A percentile compares a stretch with the other conserved stretches of the same genome.
These are phyloP conservation scores for Drosophila pectinifera DNA, from an alignment of 1,140 invertebrate species.

Conservation along the genomic window DNA sequence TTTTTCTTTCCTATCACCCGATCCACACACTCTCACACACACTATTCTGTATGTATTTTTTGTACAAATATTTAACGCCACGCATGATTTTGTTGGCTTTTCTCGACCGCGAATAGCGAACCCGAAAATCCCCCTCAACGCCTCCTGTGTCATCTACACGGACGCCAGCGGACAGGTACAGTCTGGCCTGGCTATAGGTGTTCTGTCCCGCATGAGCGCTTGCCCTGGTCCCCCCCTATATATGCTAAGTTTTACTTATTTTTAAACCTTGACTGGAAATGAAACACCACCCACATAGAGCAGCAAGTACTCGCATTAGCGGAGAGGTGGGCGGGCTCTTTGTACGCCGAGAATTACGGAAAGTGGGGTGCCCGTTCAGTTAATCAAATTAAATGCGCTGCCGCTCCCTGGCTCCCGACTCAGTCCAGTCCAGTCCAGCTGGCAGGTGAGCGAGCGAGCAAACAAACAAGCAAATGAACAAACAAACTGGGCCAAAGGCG, in stretches of 20 bases:
- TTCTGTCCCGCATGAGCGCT: constrained; percentile 33
- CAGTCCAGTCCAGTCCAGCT: neutral
- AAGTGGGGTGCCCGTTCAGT: constrained; percentile 49
- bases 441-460: constrained; percentile 7
- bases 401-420: constrained; percentile 57
- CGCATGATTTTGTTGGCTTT: constrained; percentile 37
- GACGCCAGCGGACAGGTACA: constrained; percentile 97
- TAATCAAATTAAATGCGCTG: constrained; percentile 81
- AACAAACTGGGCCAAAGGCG: constrained; percentile 62
- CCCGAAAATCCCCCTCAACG: constrained; percentile 91
- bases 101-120: constrained; percentile 61
- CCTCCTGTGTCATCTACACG: constrained; percentile 97
- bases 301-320: constrained; percentile 65
- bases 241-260: constrained; percentile 10
- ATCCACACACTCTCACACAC: constrained; percentile 10
- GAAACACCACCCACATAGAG: constrained; percentile 65
- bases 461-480: constrained; percentile 30
- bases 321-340: neutral
- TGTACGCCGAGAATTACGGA: neutral
- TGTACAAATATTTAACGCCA: constrained; percentile 33
- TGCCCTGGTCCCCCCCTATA: constrained; percentile 1
- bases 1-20: constrained; percentile 10
- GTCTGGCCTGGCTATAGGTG: constrained; percentile 27
- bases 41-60: neutral
- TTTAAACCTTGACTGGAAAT: constrained; percentile 33